A percentile compares a stretch with the other conserved stretches of the same genome.
Evolutionary conservation across 2,113 vertebrate genomes (phyloP).

Genomic region (Saguinus midas): DNA sequence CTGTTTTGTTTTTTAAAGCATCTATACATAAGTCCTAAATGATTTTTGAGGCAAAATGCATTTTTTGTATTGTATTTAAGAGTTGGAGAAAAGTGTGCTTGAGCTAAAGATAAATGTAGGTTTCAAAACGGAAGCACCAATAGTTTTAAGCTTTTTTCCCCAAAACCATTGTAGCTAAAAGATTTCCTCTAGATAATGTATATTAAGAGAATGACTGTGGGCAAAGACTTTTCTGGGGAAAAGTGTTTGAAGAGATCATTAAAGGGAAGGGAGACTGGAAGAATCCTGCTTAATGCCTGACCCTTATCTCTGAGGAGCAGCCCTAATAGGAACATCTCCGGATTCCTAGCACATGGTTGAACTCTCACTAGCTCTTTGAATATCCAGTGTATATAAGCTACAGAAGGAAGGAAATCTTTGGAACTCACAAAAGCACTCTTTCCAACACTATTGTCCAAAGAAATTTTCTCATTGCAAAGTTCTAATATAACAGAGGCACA

Average conservation of each 20-base stretch:
- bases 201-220: not conserved
- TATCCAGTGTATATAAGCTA: not conserved
- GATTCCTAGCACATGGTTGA: not conserved
- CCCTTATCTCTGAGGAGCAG: not conserved
- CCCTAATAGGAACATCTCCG: not conserved
- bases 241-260: not conserved
- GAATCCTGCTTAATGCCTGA: not conserved
- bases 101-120: not conserved
- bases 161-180: not conserved
- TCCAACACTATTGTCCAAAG: not conserved
- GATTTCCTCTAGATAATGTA: not conserved
- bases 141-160: not conserved
- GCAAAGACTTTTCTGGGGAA: not conserved
- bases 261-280: not conserved
- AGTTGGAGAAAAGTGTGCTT: not conserved
- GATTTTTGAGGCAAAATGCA: not conserved
- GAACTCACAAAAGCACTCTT: not conserved
- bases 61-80: constrained; percentile 14
- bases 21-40: not conserved
- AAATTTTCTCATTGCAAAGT: not conserved
- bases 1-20: not conserved
- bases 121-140: not conserved
- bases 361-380: not conserved
- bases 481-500: not conserved
- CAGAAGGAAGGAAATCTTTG: not conserved